Evolutionary conservation across 2,113 vertebrate genomes (phyloP).

Genomic region (Himantopus leucocephalus): DNA sequence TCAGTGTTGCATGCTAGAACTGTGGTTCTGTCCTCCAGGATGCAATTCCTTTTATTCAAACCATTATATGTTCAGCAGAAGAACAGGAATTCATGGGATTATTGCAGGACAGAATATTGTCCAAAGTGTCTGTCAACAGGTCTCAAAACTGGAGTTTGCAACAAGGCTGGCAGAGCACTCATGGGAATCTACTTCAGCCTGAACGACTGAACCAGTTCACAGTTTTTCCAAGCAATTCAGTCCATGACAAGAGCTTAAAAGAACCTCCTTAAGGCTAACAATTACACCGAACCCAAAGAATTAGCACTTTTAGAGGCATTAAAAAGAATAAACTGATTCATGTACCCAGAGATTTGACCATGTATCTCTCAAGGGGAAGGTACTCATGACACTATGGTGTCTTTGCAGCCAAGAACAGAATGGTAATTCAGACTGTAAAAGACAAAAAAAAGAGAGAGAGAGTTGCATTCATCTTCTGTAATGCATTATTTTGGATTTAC

Average conservation of each 20-base stretch:
- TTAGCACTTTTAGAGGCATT: neutral
- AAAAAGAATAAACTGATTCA: neutral
- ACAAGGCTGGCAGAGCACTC: neutral
- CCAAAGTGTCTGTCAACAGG: neutral
- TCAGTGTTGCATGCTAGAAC: neutral
- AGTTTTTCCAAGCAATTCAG: neutral
- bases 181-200: neutral
- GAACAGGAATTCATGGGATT: neutral
- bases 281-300: neutral
- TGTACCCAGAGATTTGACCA: neutral
- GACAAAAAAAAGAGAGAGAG: neutral
- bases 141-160: neutral
- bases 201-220: neutral
- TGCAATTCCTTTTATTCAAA: neutral
- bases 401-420: neutral
- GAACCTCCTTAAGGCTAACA: neutral
- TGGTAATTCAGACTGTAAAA: neutral
- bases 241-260: neutral
- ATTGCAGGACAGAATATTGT: neutral
- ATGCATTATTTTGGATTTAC: neutral
- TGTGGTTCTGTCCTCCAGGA: neutral
- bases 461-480: neutral
- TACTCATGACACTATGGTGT: neutral
- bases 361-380: neutral
- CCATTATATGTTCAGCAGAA: neutral